Base-by-base conservation (phyloP, 2,888 invertebrate genomes). In the Lasioglossum leucozonium region DNA sequence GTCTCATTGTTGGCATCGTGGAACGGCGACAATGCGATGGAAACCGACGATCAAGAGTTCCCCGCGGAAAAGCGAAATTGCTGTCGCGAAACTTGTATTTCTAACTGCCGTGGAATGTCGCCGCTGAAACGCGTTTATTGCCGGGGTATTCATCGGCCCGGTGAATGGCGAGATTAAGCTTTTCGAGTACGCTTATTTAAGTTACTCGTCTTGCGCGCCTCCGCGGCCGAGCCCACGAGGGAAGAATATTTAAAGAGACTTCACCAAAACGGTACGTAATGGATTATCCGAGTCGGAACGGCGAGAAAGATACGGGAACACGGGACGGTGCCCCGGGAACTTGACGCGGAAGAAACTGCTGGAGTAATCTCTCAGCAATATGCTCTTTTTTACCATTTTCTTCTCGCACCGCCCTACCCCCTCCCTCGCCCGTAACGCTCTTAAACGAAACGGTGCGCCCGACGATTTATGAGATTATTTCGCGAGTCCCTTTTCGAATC, bases 81-180 rank as follows among this genome's bases (percentile, higher is more conserved):
- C 62, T 62, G 78, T 58, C 55, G 75, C n/a, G 67, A 62, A 85
- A 86, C 72, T 86, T 81, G 86, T 76, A 69, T 73, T 79, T 76
- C 85, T 77, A 79, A 85, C 85, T 79, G 76, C 72, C 81, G 58
- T 47, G 85, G 72, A 76, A 85, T 74, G 80, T 77, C 71, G 77
- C 67, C 30, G 74, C 47, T 62, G 85, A 30, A 77, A 86, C 76
- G 76, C 86, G 78, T 86, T 87, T 87, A 87, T 87, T 82, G 83
- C 87, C 34, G 42, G 79, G 78, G 44, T 79, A 86, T 87, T 87
- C 87, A 86, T 80, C 86, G 87, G 77, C 77, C 55, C 82, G 74
- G 74, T 87, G 87, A 87, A 87, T 86, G 51, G 79, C 74, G 72
- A 82, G 86, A 86, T 86, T 86, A 86, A 82, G 82, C 82, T 82